phyloP scores from a whole-genome alignment of 2,888 invertebrate species.

The Scaeva pyrastri region DNA sequence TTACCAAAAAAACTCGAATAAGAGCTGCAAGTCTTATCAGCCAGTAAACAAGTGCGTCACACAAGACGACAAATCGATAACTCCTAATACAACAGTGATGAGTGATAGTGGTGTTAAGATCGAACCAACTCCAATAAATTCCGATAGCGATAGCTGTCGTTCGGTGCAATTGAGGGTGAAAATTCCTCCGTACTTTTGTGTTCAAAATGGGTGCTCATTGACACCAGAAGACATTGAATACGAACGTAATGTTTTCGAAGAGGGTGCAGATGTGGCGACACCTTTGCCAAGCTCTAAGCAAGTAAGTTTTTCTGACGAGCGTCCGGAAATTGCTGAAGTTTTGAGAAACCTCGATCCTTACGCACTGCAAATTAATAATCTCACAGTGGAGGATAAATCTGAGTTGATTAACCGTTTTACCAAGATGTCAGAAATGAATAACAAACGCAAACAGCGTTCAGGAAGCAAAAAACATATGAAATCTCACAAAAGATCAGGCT shows the following conservation, averaged over 20 bases:
- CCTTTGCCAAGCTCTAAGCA: conserved; percentile 78
- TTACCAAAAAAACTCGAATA: conserved; percentile 63
- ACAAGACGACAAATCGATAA: conserved; percentile 50
- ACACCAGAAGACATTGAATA: conserved; percentile 82
- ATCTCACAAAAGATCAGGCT: conserved; percentile 32
- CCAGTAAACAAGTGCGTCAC: conserved; percentile 57
- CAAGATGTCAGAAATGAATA: conserved; percentile 24
- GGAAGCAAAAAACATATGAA: conserved; percentile 42
- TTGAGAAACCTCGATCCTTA: conserved; percentile 81
- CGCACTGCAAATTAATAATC: conserved; percentile 80
- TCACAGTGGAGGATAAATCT: conserved; percentile 78
- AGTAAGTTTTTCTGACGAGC: conserved; percentile 77
- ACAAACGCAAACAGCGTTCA: conserved; percentile 52
- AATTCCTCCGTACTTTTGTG: conserved; percentile 44
- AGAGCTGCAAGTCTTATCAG: conserved; percentile 63
- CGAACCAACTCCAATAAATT: conserved; percentile 51
- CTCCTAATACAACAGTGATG: conserved; percentile 20
- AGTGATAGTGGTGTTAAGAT: conserved; percentile 47
- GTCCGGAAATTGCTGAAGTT: conserved; percentile 81
- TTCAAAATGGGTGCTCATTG: conserved; percentile 35
- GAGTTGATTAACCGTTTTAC: conserved; percentile 76
- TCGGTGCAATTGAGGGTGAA: conserved; percentile 68
- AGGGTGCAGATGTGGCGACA: conserved; percentile 84
- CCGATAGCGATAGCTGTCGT: conserved; percentile 58
- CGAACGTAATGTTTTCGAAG: conserved; percentile 81